Conservation (phyloP, 2,113 vertebrate genomes). For the Elephas maximus region DNA sequence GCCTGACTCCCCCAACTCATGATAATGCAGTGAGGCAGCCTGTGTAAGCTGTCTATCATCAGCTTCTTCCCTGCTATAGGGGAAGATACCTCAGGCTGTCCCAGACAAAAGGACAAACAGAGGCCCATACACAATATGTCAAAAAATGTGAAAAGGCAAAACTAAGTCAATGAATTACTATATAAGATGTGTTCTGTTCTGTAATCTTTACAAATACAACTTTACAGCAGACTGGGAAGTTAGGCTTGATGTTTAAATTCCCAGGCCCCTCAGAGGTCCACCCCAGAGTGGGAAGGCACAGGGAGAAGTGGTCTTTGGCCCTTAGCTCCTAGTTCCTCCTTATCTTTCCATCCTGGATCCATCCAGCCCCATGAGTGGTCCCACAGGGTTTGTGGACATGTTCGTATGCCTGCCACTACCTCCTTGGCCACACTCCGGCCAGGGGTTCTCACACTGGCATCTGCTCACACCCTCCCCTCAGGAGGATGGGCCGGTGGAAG, state of each 20-base stretch:
- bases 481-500: neutral
- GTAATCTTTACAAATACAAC: neutral
- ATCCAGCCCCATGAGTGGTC: neutral
- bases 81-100: neutral
- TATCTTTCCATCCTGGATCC: neutral
- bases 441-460: neutral
- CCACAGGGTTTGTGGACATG: too few relatives aligned
- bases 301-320: neutral
- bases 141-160: neutral
- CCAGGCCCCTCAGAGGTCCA: neutral
- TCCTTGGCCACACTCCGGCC: neutral
- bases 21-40: accelerated
- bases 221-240: neutral
- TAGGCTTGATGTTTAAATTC: neutral
- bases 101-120: neutral
- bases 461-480: neutral
- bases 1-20: too few relatives aligned
- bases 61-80: neutral
- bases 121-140: neutral
- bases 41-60: neutral
- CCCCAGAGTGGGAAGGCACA: neutral
- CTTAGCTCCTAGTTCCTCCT: neutral
- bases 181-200: neutral
- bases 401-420: too few relatives aligned
- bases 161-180: neutral